Conservation (phyloP, 92 coral and sea anemone species). For the Epizoanthus scotinus region DNA sequence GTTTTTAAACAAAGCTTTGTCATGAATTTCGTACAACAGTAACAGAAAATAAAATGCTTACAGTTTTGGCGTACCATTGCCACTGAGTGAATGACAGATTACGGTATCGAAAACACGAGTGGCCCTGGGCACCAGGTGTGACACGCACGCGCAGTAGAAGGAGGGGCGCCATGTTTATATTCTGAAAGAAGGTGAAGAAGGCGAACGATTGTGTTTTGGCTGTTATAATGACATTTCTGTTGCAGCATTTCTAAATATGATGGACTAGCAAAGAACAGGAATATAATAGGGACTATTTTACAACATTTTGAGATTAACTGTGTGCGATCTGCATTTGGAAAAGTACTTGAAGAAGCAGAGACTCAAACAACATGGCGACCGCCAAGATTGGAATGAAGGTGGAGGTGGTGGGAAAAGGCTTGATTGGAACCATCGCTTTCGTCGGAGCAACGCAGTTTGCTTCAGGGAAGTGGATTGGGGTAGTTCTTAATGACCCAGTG, state of each 20-base stretch:
- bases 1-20: no score
- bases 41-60: no score
- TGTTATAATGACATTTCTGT: not conserved
- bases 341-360: not conserved
- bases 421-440: constrained; percentile 90
- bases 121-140: no score
- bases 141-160: constrained; percentile 16
- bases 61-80: no score
- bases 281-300: not conserved
- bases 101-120: no score
- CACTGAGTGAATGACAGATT: no score
- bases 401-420: constrained; percentile 83
- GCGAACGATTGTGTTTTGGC: not conserved
- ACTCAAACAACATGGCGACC: constrained; percentile 55
- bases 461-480: constrained; percentile 99
- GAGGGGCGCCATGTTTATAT: constrained; percentile 15
- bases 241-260: not conserved
- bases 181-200: constrained; percentile 6
- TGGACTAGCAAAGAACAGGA: not conserved
- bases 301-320: not conserved
- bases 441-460: constrained; percentile 98
- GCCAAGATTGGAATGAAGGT: constrained; percentile 87
- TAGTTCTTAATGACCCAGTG: constrained; percentile 86
- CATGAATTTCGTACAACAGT: no score
- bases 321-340: not conserved